phyloP scores from a whole-genome alignment of 2,113 vertebrate species.

The Saccopteryx bilineata region DNA sequence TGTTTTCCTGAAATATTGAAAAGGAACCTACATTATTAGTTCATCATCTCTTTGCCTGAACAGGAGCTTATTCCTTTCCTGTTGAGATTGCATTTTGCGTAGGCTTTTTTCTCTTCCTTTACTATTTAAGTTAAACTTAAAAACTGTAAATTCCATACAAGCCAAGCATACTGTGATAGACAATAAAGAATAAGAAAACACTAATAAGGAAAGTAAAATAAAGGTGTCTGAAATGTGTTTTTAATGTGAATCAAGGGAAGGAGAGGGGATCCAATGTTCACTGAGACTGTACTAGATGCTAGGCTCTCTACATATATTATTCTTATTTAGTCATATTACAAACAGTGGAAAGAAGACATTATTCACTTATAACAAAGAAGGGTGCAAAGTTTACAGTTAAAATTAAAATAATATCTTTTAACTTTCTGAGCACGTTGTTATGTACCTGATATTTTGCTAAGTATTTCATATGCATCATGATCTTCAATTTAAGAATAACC shows the following conservation, averaged over 20 bases:
- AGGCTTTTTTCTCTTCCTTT: slow-evolving; percentile 51
- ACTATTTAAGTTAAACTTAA: slow-evolving; percentile 51
- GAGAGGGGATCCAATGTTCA: not conserved
- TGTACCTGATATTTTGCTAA: not conserved
- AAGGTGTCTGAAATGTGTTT: not conserved
- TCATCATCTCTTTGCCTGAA: slow-evolving; percentile 60
- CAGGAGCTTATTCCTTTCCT: slow-evolving; percentile 58
- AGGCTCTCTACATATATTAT: not conserved
- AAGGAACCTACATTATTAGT: slow-evolving; percentile 77
- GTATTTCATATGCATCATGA: not conserved
- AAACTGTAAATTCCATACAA: slow-evolving; percentile 1
- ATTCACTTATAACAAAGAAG: not conserved
- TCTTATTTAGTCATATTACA: not conserved
- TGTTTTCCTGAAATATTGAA: slow-evolving; percentile 77
- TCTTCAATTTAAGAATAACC: not conserved
- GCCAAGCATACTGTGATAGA: not conserved
- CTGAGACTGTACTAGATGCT: not conserved
- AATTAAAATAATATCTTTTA: not conserved
- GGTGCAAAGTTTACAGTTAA: not conserved
- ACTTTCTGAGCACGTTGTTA: not conserved
- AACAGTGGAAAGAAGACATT: not conserved
- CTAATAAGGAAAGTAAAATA: slow-evolving; percentile 7
- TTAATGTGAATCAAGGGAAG: not conserved
- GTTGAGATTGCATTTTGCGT: not conserved
- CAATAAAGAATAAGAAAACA: not conserved